phyloP scores from a whole-genome alignment of 1,140 invertebrate genomes.

The Hyposmocoma kahamanoa region DNA sequence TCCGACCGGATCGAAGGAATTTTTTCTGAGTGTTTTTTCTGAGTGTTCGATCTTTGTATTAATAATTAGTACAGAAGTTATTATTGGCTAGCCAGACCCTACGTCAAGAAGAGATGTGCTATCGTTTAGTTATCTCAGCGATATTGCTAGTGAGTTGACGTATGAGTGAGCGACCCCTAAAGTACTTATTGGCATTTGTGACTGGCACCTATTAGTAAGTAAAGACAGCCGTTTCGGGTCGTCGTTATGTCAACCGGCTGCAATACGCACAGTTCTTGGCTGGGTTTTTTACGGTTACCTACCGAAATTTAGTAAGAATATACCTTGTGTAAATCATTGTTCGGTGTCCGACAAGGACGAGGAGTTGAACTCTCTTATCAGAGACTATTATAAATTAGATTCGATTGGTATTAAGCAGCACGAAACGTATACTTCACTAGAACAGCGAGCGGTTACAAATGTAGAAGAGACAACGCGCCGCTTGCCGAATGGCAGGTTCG shows the following conservation, averaged over 20 bases:
- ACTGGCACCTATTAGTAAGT: background rate
- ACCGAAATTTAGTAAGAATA: background rate
- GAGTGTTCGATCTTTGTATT: too few species aligned
- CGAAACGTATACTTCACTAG: too few species aligned
- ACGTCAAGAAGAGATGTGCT: background rate
- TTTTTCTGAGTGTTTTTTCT: too few species aligned
- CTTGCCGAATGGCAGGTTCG: conserved; percentile 5
- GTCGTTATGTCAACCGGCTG: background rate
- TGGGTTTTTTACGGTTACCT: background rate
- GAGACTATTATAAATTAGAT: background rate
- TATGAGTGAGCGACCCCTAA: background rate
- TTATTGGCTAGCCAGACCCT: background rate
- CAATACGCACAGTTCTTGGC: background rate
- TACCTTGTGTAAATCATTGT: background rate
- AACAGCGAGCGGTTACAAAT: background rate
- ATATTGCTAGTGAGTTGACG: background rate
- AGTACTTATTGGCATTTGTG: background rate
- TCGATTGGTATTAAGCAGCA: too few species aligned
- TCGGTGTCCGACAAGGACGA: background rate
- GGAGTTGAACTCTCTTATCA: background rate
- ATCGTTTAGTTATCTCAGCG: background rate
- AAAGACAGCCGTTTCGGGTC: background rate
- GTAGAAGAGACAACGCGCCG: background rate
- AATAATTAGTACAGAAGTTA: too few species aligned
- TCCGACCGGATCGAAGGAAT: too few species aligned